These are phyloP conservation scores for Phaenicophaeus curvirostris DNA, from an alignment of 2,797 vertebrate species.

Conservation along the genomic window DNA sequence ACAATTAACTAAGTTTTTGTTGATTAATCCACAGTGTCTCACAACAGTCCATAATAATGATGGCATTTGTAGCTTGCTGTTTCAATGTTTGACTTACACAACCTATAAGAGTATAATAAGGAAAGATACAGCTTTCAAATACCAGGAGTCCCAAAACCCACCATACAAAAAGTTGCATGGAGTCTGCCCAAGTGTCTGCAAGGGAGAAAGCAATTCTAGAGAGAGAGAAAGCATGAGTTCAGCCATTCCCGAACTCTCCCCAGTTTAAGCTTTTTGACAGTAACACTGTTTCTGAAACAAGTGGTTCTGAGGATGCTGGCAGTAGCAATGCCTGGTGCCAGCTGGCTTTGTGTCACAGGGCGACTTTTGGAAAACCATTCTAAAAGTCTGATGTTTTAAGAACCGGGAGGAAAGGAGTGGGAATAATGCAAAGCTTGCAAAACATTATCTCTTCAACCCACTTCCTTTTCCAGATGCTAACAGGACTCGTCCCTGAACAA, in stretches of 20 bases:
- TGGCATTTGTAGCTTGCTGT: not conserved
- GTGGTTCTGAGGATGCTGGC: not conserved
- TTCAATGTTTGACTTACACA: not conserved
- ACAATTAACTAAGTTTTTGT: not conserved
- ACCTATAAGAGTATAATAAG: not conserved
- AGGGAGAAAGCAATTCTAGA: not conserved
- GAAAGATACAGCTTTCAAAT: not conserved
- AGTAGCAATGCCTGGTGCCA: not conserved
- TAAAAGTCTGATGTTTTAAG: not conserved
- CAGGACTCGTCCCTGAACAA: not conserved
- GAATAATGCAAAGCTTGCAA: not conserved
- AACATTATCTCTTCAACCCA: not conserved
- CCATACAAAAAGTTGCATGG: not conserved
- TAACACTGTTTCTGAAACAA: not conserved
- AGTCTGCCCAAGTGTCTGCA: not conserved
- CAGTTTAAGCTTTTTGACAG: not conserved
- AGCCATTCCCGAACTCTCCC: not conserved
- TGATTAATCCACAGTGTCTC: not conserved
- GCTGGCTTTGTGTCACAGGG: not conserved
- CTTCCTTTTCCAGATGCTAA: not conserved
- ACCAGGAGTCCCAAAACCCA: not conserved
- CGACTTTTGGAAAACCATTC: not conserved
- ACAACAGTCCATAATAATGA: not conserved
- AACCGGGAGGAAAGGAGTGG: fast-evolving
- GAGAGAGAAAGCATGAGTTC: not conserved